Evolutionary conservation across 2,888 invertebrate genomes (phyloP), one percentile per base, ranked within the genome.

Genomic region (Invenusta paracnida): DNA sequence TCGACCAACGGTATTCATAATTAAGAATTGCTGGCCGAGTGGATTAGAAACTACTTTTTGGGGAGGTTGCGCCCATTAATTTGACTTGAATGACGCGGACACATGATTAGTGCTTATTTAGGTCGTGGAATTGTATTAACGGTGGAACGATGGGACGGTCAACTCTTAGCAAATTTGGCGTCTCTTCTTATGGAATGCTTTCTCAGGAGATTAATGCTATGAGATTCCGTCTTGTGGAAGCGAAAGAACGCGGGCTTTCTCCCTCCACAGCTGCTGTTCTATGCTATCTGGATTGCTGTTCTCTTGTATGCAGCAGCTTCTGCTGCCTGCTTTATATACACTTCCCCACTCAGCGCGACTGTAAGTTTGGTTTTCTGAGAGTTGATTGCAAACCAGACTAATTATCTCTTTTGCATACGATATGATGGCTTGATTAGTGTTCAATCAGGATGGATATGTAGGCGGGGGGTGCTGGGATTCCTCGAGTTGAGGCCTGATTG

Each of bases 51-150:
- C 73, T 73, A 73, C 73, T 73, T 73, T 73, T 73, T 73, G 73
- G 48, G 73, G 73, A 73, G 73, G 73, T 73, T 73, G 73, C 73
- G 73, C 82, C 31, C 82, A 30, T 82, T 82, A 82, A 82, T 82
- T 82, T 82, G 82, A 82, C 82, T 82, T 82, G 29, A 82, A 82
- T 82, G 31, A 82, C 29, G 82, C 82, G 30, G 29, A 82, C 84
- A 84, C 30, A 66, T 84, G 84, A 84, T 84, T 84, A 84, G 84
- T 84, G 84, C 84, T 84, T 81, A 84, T 84, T 84, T 84, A 81
- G 73, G 29, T 29, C 29, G 84, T 48, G 66, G 73, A 84, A 84
- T 84, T 79, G 84, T 79, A 81, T 84, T 84, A 84, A 82, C 31
- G 29, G 2, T 30, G 82, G 31, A 30, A 23, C 30, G 11, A 30